Evolutionary conservation across 2,113 vertebrate species (phyloP).

Genomic region (Pristiophorus japonicus): DNA sequence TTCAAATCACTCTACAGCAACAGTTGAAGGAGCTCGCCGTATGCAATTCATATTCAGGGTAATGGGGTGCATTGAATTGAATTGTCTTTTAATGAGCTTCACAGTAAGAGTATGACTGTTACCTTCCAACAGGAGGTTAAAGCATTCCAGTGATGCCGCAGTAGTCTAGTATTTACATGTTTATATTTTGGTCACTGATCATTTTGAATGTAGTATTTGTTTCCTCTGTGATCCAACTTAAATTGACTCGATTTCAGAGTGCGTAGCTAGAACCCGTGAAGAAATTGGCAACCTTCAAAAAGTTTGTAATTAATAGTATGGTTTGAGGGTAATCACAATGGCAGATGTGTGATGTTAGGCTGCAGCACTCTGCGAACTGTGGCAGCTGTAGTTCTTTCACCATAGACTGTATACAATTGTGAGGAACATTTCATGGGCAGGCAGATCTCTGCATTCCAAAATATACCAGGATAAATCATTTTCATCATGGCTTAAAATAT

Average conservation of each 20-base stretch:
- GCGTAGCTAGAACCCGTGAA: background rate
- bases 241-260: background rate
- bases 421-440: background rate
- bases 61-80: constrained; percentile 34
- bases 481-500: background rate
- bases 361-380: background rate
- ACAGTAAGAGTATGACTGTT: background rate
- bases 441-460: background rate
- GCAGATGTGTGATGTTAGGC: background rate
- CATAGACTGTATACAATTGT: background rate
- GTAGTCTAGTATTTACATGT: background rate
- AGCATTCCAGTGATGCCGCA: background rate
- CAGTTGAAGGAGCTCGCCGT: constrained; percentile 63
- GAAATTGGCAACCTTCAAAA: background rate
- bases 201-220: constrained; percentile 19
- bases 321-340: background rate
- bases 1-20: constrained; percentile 68
- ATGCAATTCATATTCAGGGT: constrained; percentile 47
- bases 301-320: background rate
- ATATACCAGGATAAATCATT: background rate
- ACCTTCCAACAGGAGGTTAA: constrained; percentile 23
- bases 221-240: constrained; percentile 21
- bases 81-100: constrained; percentile 36
- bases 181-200: constrained; percentile 20
- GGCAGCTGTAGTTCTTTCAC: background rate